phyloP scores from a whole-genome alignment of 2,113 vertebrate genomes.

The mouse (Mus musculus) region DNA sequence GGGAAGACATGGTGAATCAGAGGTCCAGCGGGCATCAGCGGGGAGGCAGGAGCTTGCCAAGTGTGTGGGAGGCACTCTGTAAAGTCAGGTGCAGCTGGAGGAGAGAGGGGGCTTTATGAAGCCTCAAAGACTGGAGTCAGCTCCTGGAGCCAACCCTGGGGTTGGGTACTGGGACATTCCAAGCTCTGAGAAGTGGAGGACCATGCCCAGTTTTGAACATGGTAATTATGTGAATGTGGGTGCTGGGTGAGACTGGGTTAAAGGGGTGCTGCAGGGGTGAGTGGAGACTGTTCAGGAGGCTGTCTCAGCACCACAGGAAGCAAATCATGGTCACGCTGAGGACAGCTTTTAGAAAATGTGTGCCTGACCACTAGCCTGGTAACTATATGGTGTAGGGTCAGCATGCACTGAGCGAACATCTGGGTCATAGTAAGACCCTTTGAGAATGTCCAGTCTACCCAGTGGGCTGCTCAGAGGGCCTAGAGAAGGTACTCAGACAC shows the following conservation, averaged over 20 bases:
- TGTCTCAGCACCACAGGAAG: accelerated
- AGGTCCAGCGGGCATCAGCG: background rate
- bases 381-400: background rate
- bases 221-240: background rate
- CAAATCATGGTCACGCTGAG: background rate
- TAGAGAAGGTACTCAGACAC: background rate
- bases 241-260: background rate
- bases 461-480: background rate
- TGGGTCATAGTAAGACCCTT: background rate
- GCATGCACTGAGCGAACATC: background rate
- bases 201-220: background rate
- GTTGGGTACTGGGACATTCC: no score
- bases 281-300: background rate
- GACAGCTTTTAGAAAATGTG: background rate
- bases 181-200: background rate
- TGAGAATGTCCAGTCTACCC: background rate
- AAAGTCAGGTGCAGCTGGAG: background rate
- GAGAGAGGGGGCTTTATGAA: background rate
- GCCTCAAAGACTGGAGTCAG: accelerated
- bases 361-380: background rate
- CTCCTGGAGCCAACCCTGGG: background rate
- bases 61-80: background rate
- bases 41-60: background rate
- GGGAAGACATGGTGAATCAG: background rate
- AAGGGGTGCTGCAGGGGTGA: no score